phyloP scores from a whole-genome alignment of 2,797 vertebrate genomes.

The Poeciliopsis infans region DNA sequence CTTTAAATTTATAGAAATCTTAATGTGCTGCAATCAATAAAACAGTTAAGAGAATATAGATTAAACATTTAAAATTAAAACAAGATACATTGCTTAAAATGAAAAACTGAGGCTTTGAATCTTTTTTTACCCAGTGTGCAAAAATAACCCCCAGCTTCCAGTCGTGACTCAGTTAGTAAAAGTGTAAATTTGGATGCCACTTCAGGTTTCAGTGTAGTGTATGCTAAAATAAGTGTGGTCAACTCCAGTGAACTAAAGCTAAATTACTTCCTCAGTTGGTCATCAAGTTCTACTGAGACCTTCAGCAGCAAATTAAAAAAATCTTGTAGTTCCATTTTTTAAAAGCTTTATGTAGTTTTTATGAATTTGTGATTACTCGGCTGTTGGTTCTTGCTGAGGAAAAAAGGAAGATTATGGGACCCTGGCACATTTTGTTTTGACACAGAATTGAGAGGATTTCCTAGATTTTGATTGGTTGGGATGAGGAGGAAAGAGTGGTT shows the following conservation, averaged over 20 bases:
- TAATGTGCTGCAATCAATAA: no score
- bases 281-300: not conserved
- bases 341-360: not conserved
- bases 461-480: not conserved
- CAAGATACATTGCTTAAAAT: no score
- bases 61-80: no score
- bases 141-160: not conserved
- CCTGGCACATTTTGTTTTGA: not conserved
- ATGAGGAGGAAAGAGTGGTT: not conserved
- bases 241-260: not conserved
- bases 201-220: not conserved
- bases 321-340: not conserved
- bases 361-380: not conserved
- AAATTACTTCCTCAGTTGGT: not conserved
- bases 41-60: no score
- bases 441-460: not conserved
- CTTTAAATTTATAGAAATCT: no score
- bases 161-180: not conserved
- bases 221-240: not conserved
- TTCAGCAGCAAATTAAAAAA: not conserved
- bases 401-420: not conserved
- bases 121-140: not conserved
- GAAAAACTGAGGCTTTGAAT: not conserved
- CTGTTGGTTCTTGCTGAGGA: not conserved
- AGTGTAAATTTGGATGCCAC: no score